Percentiles rank a stretch among this genome's conserved stretches.
These are phyloP conservation scores for Tortricodes alternella DNA, from an alignment of 2,888 invertebrate species.

Conservation along the genomic window DNA sequence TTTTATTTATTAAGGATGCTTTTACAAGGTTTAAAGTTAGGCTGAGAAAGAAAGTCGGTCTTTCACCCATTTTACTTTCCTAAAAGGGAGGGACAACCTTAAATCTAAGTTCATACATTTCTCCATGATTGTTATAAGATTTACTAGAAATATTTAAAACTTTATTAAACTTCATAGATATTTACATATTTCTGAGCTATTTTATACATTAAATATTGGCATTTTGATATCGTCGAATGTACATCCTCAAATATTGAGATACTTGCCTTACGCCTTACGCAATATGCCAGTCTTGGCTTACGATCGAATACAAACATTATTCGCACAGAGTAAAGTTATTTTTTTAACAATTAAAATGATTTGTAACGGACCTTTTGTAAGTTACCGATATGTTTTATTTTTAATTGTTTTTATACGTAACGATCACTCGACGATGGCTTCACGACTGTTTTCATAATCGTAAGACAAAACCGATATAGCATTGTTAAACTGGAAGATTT, in stretches of 20 bases:
- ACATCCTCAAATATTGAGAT: conserved; percentile 73
- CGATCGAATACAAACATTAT: neutral
- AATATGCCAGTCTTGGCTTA: conserved; percentile 28
- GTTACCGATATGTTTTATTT: too few relatives aligned
- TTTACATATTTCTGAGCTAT: conserved; percentile 18
- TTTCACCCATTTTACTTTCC: too few relatives aligned
- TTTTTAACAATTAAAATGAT: neutral
- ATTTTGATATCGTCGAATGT: conserved; percentile 34
- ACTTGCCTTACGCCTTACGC: conserved; percentile 48
- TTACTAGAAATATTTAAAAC: neutral
- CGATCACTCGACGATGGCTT: too few relatives aligned
- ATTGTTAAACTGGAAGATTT: conserved; percentile 1
- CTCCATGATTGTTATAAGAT: neutral
- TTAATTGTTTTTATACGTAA: too few relatives aligned
- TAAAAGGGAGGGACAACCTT: too few relatives aligned
- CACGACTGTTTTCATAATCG: neutral
- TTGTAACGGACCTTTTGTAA: too few relatives aligned
- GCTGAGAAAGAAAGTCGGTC: too few relatives aligned
- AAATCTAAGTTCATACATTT: neutral
- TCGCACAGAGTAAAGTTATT: neutral
- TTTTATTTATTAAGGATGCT: too few relatives aligned
- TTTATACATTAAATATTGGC: conserved; percentile 25
- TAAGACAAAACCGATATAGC: conserved; percentile 13
- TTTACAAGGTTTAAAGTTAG: too few relatives aligned
- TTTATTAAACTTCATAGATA: conserved; percentile 23